Base-by-base conservation (phyloP, 2,888 invertebrate species). In the Sesia apiformis region DNA sequence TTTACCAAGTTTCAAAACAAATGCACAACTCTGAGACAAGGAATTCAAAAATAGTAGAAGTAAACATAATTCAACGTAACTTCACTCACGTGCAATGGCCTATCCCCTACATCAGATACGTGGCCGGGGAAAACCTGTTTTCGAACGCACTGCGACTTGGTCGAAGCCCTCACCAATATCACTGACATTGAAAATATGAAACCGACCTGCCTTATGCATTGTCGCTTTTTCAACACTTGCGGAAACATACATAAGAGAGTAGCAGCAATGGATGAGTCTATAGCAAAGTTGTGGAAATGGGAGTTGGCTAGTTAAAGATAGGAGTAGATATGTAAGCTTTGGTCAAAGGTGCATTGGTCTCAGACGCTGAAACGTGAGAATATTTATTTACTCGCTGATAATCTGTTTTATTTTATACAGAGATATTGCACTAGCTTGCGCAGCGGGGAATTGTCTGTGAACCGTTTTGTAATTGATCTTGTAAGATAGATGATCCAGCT, bases 91-190 rank as follows among this genome's bases (percentile, higher is more conserved):
- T 63, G 71, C 72, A 66, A 68, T 66, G 63, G 61, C 65, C 67
- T 66, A 70, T 67, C 62, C 69, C 57, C 58, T 63, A 57, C 59
- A 61, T 60, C 57, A 65, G 65, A 61, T 60, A 60, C 65, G 65
- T 72, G 66, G 66, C 70, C 66, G 65, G 63, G 59, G 57, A 64
- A 42, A 78, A 78, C 78, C 76, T 65, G 79, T 78, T 75, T 62
- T 57, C 50, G 39, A 50, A 38, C 50, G 50, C 50, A 50, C 38
- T 50, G 39, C 50, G 50, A 50, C 50, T 7, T 23, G 46, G 8
- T 46, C 46, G 23, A 52, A 57, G 40, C 60, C 59, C 55, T 60
- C 46, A 46, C 46, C 46, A 46, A 46, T 39, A 53, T 42, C 39
- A 39, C 56, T 63, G 61, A 69, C 68, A 67, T 70, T 71, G 66